phyloP scores from a whole-genome alignment of 2,888 invertebrate genomes.

The Hyposoter didymator region DNA sequence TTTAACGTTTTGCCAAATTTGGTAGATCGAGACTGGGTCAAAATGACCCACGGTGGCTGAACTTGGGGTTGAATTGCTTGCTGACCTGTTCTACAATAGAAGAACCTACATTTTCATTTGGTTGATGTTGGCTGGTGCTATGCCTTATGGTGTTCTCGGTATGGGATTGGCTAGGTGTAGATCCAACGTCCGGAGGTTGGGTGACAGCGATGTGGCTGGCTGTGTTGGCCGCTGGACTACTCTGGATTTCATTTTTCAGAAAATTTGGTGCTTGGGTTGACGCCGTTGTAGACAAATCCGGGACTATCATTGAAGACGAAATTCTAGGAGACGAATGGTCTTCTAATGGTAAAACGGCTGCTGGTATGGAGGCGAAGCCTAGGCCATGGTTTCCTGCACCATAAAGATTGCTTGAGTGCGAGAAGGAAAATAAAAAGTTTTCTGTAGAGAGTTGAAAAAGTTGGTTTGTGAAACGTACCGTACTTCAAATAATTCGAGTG shows the following conservation, averaged over 20 bases:
- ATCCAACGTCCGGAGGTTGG: constrained; percentile 54
- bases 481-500: constrained; percentile 75
- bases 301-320: constrained; percentile 24
- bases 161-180: constrained; percentile 49
- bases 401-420: background rate
- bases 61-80: background rate
- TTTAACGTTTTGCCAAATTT: background rate
- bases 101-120: constrained; percentile 56
- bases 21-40: background rate
- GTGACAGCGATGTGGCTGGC: constrained; percentile 57
- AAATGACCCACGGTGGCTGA: background rate
- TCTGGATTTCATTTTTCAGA: constrained; percentile 45
- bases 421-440: background rate
- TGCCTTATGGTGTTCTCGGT: constrained; percentile 40
- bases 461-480: constrained; percentile 68
- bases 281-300: constrained; percentile 64
- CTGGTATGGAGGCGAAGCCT: constrained; percentile 70
- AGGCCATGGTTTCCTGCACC: constrained; percentile 74
- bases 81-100: background rate
- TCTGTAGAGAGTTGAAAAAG: background rate
- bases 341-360: constrained; percentile 65
- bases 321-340: constrained; percentile 43
- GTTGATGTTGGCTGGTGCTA: constrained; percentile 16
- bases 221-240: constrained; percentile 29
- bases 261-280: constrained; percentile 59